Conservation (phyloP, 2,888 invertebrate genomes). For the Eupithecia vulgata region DNA sequence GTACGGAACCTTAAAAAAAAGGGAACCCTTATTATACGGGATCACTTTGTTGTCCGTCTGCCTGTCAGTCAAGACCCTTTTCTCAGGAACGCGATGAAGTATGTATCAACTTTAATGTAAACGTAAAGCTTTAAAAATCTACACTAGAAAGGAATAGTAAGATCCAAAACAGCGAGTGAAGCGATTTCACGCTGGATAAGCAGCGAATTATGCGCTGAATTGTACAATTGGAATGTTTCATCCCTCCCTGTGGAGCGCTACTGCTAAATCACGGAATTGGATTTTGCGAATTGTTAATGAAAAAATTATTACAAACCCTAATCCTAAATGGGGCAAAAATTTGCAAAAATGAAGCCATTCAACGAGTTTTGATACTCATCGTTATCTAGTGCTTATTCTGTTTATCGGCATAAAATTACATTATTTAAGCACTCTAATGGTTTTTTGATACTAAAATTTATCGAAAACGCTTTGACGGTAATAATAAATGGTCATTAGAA, state of each 20-base stretch:
- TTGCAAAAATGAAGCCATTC: too few relatives aligned
- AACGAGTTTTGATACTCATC: too few relatives aligned
- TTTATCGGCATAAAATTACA: neutral
- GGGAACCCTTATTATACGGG: neutral
- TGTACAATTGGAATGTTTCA: constrained; percentile 25
- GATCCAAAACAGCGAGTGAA: constrained; percentile 18
- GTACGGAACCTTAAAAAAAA: neutral
- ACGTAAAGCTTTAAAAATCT: constrained; percentile 1
- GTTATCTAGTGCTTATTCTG: too few relatives aligned
- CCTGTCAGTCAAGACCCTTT: neutral
- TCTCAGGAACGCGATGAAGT: neutral
- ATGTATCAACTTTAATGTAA: neutral
- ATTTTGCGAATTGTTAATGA: too few relatives aligned
- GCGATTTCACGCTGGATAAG: constrained; percentile 35
- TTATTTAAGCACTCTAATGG: too few relatives aligned
- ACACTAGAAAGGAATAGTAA: neutral
- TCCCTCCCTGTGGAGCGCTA: constrained; percentile 23
- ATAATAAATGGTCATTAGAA: neutral
- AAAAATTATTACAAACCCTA: too few relatives aligned
- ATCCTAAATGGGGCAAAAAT: too few relatives aligned
- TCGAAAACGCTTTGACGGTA: neutral
- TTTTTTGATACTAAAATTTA: neutral
- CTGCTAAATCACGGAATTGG: neutral
- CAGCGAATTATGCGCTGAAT: constrained; percentile 37
- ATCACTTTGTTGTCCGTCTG: neutral